These are phyloP conservation scores for Maniola hyperantus DNA, from an alignment of 2,888 invertebrate species.

Conservation along the genomic window DNA sequence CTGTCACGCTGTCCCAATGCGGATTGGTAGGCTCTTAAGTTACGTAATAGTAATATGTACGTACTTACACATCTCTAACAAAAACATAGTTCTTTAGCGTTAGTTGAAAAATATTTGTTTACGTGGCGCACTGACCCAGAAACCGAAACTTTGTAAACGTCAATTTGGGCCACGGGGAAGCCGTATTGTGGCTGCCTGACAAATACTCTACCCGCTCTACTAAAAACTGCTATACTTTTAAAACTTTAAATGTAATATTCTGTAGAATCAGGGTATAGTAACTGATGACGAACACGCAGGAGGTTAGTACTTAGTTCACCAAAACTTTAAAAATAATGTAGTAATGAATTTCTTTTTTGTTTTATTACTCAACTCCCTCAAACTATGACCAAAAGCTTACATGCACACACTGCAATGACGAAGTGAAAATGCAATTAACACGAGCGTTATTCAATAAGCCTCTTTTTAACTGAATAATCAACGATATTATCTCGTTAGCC, in stretches of 20 bases:
- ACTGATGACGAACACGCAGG: no score
- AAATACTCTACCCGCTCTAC: background rate
- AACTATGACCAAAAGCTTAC: conserved; percentile 19
- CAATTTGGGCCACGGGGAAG: conserved; percentile 38
- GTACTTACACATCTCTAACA: background rate
- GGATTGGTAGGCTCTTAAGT: no score
- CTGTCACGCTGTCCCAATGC: no score
- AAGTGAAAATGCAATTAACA: conserved; percentile 58
- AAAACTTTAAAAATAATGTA: no score
- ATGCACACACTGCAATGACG: conserved; percentile 32
- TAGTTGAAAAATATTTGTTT: conserved; percentile 16
- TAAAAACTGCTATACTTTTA: conserved; percentile 6
- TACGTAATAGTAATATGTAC: no score
- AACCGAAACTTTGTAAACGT: conserved; percentile 36
- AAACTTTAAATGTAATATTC: background rate
- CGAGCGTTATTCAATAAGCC: conserved; percentile 62
- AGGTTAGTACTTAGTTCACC: no score
- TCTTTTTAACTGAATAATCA: conserved; percentile 61
- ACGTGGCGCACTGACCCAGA: conserved; percentile 30
- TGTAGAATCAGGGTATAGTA: no score
- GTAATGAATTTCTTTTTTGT: no score
- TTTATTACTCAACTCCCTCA: no score
- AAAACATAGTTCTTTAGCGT: conserved; percentile 7
- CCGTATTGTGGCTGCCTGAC: conserved; percentile 32
- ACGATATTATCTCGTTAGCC: conserved; percentile 67